A percentile compares a stretch with the other conserved stretches of the same genome.
Evolutionary conservation across 2,113 vertebrate species (phyloP).

Genomic region (Trematocara unimaculatum): DNA sequence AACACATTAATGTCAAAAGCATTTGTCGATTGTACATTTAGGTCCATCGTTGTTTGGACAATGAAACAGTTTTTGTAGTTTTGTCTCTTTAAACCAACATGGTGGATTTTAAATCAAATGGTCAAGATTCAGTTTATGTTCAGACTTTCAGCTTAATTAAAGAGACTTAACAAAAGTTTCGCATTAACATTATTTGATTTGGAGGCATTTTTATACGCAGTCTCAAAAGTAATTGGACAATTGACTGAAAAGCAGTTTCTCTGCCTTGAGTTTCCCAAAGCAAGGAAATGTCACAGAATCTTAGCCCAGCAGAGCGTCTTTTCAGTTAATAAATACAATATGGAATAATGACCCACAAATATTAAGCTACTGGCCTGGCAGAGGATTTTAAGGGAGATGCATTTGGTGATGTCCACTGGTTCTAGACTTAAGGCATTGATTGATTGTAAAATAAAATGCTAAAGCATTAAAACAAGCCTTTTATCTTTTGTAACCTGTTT

Average conservation of each 20-base stretch:
- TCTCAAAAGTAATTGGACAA: not conserved
- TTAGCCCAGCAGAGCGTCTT: not conserved
- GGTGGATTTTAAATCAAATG: not conserved
- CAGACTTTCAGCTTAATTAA: not conserved
- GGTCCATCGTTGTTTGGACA: not conserved
- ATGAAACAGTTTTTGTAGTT: not conserved
- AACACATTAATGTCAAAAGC: not conserved
- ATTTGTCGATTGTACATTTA: not conserved
- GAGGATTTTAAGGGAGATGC: not conserved
- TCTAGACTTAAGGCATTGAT: not conserved
- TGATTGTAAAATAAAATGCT: not conserved
- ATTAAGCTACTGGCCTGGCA: not conserved
- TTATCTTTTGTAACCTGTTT: not conserved
- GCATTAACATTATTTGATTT: not conserved
- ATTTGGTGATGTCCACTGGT: not conserved
- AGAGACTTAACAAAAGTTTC: not conserved
- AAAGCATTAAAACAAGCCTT: not conserved
- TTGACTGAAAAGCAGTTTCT: not conserved
- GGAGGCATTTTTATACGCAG: not conserved
- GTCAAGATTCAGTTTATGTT: not conserved
- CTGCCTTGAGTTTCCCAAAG: not conserved
- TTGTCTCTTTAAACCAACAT: not conserved
- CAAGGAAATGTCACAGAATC: not conserved
- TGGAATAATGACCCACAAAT: not conserved
- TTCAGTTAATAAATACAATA: not conserved